A percentile compares a stretch with the other conserved stretches of the same genome.
Evolutionary conservation across 2,888 invertebrate genomes (phyloP).

Genomic region (Hofmannophila pseudospretella): DNA sequence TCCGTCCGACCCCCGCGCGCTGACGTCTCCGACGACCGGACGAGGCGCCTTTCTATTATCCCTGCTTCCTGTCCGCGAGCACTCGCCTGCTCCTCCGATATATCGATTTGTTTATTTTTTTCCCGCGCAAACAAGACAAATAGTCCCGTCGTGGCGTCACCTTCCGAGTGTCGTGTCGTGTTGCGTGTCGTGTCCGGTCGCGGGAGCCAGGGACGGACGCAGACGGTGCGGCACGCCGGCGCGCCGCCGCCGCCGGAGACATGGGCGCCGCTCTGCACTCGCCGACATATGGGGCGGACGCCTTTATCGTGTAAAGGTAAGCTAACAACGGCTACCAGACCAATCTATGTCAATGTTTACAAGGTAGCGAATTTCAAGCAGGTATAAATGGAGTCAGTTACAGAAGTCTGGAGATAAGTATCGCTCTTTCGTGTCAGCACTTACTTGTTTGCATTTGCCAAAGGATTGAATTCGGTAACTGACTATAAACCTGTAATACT

Average conservation of each 20-base stretch:
- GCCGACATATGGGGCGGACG: neutral
- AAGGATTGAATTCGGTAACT: too few species aligned
- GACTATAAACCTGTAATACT: too few species aligned
- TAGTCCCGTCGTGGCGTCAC: constrained; percentile 37
- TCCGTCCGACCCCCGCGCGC: constrained; percentile 30
- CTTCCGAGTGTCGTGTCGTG: constrained; percentile 45
- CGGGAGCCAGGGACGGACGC: constrained; percentile 10
- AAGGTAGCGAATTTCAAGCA: too few species aligned
- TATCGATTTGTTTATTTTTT: constrained; percentile 76
- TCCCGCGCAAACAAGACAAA: constrained; percentile 60
- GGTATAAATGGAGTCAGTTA: too few species aligned
- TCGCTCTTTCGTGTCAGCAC: too few species aligned
- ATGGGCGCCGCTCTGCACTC: constrained; percentile 1
- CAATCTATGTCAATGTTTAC: too few species aligned
- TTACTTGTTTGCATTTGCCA: too few species aligned
- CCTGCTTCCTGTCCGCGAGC: constrained; percentile 73
- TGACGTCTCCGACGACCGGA: constrained; percentile 37
- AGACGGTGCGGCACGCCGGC: neutral
- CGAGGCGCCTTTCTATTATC: constrained; percentile 67
- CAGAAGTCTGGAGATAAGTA: too few species aligned
- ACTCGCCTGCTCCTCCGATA: constrained; percentile 65
- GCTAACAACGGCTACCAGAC: too few species aligned
- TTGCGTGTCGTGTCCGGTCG: constrained; percentile 26
- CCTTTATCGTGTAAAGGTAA: constrained; percentile 7
- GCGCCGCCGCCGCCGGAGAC: constrained; percentile 1